Evolutionary conservation across 2,113 vertebrate genomes (phyloP).

Genomic region (Corythaixoides concolor): DNA sequence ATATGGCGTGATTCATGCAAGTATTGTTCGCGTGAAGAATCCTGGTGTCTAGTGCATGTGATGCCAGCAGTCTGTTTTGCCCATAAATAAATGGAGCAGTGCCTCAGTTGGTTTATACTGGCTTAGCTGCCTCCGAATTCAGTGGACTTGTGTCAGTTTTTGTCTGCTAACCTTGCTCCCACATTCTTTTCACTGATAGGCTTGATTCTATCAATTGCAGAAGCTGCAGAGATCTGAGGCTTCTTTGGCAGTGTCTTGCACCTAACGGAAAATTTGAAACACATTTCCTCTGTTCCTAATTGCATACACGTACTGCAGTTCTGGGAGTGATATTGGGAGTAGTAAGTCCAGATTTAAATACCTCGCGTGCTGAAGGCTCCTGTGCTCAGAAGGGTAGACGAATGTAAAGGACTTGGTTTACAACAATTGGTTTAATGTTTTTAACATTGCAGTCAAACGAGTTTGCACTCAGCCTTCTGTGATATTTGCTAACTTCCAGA

Average conservation of each 20-base stretch:
- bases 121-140: background rate
- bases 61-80: background rate
- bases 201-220: background rate
- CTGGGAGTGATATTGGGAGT: background rate
- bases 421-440: background rate
- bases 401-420: background rate
- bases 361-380: background rate
- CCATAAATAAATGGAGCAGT: background rate
- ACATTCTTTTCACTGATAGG: background rate
- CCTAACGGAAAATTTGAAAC: background rate
- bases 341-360: background rate
- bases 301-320: background rate
- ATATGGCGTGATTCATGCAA: background rate
- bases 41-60: background rate
- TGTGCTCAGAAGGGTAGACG: background rate
- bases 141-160: background rate
- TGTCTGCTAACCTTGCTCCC: background rate
- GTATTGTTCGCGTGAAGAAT: background rate
- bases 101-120: background rate
- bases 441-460: too few species aligned
- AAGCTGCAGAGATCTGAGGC: background rate
- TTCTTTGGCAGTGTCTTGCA: background rate
- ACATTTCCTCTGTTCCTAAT: background rate
- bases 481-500: background rate
- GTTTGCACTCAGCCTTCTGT: background rate